Conservation (phyloP, 2,888 invertebrate genomes). For the Ennomos quercinarius region DNA sequence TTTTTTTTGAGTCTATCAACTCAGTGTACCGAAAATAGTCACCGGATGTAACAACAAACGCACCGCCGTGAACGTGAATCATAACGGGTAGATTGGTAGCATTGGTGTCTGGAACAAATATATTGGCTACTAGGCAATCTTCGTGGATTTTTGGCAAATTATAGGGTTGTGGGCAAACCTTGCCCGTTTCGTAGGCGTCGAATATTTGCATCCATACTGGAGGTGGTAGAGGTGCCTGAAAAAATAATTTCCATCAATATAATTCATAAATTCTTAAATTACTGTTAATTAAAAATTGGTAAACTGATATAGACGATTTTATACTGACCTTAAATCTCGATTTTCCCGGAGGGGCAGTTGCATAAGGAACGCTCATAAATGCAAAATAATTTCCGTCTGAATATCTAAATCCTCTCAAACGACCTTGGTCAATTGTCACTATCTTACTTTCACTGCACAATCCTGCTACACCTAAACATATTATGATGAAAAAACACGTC, state of each 20-base stretch:
- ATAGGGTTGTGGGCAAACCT: conserved; percentile 18
- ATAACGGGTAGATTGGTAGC: conserved; percentile 37
- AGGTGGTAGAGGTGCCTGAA: conserved; percentile 29
- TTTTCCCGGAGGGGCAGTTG: conserved; percentile 19
- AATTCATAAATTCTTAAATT: too few relatives aligned
- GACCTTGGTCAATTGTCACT: conserved; percentile 18
- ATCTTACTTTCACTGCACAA: conserved; percentile 16
- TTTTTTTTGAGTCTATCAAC: conserved; percentile 25
- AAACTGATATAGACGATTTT: not conserved
- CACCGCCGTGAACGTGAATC: conserved; percentile 41
- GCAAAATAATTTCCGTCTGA: not conserved
- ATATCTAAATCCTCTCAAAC: conserved; percentile 16
- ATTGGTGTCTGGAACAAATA: conserved; percentile 37
- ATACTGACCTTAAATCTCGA: conserved; percentile 20
- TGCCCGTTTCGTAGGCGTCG: conserved; percentile 12
- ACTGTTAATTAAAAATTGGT: too few relatives aligned
- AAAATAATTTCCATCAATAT: not conserved
- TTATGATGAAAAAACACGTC: not conserved
- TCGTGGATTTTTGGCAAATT: conserved; percentile 17
- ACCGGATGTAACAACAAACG: conserved; percentile 26
- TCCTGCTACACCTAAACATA: not conserved
- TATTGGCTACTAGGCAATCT: conserved; percentile 31
- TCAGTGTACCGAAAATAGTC: conserved; percentile 9
- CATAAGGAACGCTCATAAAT: conserved; percentile 24
- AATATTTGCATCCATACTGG: conserved; percentile 25